Percentiles rank a stretch among this genome's conserved stretches.
Conservation (phyloP, 2,888 invertebrate genomes). For the Nymphalis urticae region DNA sequence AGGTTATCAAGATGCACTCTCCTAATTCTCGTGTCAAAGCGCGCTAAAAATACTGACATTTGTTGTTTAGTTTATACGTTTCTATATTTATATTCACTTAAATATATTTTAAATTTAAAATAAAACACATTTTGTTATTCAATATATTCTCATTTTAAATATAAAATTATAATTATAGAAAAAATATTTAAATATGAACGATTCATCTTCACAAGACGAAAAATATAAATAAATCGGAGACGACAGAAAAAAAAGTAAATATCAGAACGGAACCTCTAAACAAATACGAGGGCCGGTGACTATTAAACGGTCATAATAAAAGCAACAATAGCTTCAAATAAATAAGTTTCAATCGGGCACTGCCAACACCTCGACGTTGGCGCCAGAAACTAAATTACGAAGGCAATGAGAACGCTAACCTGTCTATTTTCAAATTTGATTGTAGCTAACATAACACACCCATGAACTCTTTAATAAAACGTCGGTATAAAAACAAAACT, state of each 20-base stretch:
- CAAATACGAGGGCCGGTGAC: slow-evolving; percentile 37
- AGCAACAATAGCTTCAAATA: slow-evolving; percentile 50
- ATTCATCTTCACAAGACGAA: slow-evolving; percentile 8
- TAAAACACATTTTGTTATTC: neutral
- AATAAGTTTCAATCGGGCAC: slow-evolving; percentile 53
- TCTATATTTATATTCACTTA: neutral
- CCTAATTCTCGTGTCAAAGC: slow-evolving; percentile 15
- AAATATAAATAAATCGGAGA: slow-evolving; percentile 21
- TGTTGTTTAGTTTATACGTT: neutral
- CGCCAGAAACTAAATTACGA: slow-evolving; percentile 74
- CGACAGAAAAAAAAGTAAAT: slow-evolving; percentile 21
- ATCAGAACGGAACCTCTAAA: slow-evolving; percentile 36
- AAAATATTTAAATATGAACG: neutral
- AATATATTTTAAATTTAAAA: neutral
- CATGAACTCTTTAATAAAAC: slow-evolving; percentile 81
- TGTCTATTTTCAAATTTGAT: slow-evolving; percentile 80
- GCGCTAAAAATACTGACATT: slow-evolving; percentile 8
- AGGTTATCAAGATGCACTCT: slow-evolving; percentile 26
- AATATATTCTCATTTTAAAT: neutral
- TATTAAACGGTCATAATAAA: slow-evolving; percentile 45
- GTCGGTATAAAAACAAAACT: slow-evolving; percentile 79
- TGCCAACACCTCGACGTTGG: slow-evolving; percentile 68
- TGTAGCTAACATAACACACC: slow-evolving; percentile 79
- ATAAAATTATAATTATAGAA: neutral
- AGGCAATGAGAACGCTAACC: slow-evolving; percentile 69